Base-by-base conservation (phyloP, 2,797 vertebrate species). In the Rhadinocentrus ornatus region DNA sequence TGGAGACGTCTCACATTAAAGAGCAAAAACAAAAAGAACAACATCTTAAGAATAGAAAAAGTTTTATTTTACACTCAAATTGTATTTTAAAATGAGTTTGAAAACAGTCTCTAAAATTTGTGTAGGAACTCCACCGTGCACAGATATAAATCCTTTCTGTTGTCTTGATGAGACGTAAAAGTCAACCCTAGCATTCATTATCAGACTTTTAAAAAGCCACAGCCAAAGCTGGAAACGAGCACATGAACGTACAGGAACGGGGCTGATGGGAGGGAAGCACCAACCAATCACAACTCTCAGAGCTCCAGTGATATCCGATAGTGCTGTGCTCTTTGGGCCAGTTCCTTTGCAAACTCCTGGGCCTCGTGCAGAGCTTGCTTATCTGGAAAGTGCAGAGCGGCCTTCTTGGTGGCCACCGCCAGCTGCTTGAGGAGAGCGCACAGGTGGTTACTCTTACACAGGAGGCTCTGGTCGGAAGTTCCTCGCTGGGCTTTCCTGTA, bases 321-420 rank as follows among this genome's bases (percentile, higher is more conserved):
- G 54, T 97, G 93, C 79, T 94, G 94, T 0, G 87, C 90, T 77
- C 95, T 92, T n/a, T 95, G 90, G 5, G 91, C 90, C 54, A 99
- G 93, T 77, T 94, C 93, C 59, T 91, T 83, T 0, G 94, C 89
- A 69, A 94, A 94, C 12, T 94, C 90, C 26, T 87, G 87, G 18
- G 95, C 96, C 66, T 95, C 95, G 1, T 69, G 71, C 29, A 92
- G 80, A 6, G 96, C 92, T 0, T 82, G 82, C 0, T 78, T 62
- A 0, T 93, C 91, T 0, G 97, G 97, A 56, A 93, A 95, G 34
- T 94, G 81, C 24, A 98, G 69, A 0, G 95, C 97, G 0, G 96
- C 97, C 0, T 89, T 94, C 85, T 99, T 99, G 77, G 97, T 99
- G 83, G 96, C 96, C 52, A 99, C 84, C 0, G 97, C 97, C 73